phyloP scores from a whole-genome alignment of 1,140 invertebrate genomes.

The Rhyzopertha dominica region DNA sequence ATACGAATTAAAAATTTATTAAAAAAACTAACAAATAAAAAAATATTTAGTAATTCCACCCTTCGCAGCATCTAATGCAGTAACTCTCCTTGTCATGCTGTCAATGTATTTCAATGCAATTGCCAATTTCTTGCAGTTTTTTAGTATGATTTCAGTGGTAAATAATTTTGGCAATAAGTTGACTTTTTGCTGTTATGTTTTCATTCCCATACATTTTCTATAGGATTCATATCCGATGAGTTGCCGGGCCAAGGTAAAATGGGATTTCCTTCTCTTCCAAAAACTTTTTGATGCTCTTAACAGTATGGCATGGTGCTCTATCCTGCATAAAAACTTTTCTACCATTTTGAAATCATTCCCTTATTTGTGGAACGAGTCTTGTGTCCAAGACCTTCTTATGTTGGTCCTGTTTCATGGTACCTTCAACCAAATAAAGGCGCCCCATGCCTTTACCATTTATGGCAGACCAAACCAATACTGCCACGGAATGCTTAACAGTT shows the following conservation, averaged over 20 bases:
- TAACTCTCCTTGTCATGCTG: too few relatives aligned
- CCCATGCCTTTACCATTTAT: slow-evolving; percentile 20
- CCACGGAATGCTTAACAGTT: slow-evolving; percentile 19
- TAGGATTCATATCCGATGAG: slow-evolving; percentile 19
- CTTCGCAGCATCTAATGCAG: too few relatives aligned
- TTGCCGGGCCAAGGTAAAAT: slow-evolving; percentile 21
- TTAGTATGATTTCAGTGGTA: too few relatives aligned
- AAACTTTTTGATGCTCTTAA: slow-evolving; percentile 23
- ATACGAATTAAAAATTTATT: too few relatives aligned
- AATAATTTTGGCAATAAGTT: too few relatives aligned
- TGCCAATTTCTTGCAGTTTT: too few relatives aligned
- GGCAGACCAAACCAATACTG: slow-evolving; percentile 23
- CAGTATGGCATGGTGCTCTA: slow-evolving; percentile 23
- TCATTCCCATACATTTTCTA: slow-evolving; percentile 16
- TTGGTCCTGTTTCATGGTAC: slow-evolving; percentile 25
- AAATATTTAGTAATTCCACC: too few relatives aligned
- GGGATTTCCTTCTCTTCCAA: slow-evolving; percentile 9
- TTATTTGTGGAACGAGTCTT: slow-evolving; percentile 19
- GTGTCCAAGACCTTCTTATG: slow-evolving; percentile 20
- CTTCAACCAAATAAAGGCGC: slow-evolving; percentile 24
- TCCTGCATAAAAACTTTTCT: slow-evolving; percentile 12
- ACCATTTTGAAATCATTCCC: slow-evolving; percentile 17
- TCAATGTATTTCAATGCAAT: too few relatives aligned
- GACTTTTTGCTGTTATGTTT: too few relatives aligned
- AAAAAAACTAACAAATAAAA: too few relatives aligned